A percentile compares a stretch with the other conserved stretches of the same genome.
These are phyloP conservation scores for Amblyopsis rosae DNA, from an alignment of 2,113 vertebrate genomes.

Conservation along the genomic window DNA sequence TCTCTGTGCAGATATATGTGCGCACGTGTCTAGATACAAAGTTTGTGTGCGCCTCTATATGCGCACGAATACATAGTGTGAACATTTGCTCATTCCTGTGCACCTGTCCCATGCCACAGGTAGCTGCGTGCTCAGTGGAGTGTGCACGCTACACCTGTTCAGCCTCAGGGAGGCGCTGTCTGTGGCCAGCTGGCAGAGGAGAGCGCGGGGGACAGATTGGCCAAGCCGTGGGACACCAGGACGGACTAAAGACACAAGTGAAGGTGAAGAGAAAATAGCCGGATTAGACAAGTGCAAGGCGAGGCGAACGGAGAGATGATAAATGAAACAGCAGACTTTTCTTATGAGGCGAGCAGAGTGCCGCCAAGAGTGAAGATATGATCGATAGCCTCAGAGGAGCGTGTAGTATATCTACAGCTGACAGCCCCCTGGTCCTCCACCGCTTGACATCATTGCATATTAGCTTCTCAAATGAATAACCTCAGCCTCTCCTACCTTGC, in stretches of 20 bases:
- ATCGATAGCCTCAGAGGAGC: neutral
- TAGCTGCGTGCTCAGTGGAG: constrained; percentile 64
- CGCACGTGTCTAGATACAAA: neutral
- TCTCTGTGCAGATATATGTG: neutral
- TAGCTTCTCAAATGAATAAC: neutral
- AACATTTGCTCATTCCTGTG: neutral
- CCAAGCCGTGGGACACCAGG: constrained; percentile 59
- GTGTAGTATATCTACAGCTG: neutral
- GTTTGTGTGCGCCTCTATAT: neutral
- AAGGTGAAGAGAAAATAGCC: constrained; percentile 64
- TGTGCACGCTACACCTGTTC: constrained; percentile 73
- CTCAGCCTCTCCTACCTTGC: constrained; percentile 23
- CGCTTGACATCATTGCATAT: no score
- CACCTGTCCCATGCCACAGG: constrained; percentile 64
- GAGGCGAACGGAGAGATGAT: neutral
- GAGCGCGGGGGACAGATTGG: constrained; percentile 69
- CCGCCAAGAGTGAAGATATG: constrained; percentile 5
- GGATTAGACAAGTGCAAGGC: constrained; percentile 36
- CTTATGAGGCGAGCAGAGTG: constrained; percentile 8
- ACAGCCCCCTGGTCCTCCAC: no score
- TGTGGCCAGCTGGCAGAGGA: constrained; percentile 69
- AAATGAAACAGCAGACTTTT: constrained; percentile 17
- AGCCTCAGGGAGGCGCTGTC: constrained; percentile 67
- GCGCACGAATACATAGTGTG: neutral
- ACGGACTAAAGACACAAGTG: constrained; percentile 55